Conservation (phyloP, 2,113 vertebrate species). For the Lates calcarifer region DNA sequence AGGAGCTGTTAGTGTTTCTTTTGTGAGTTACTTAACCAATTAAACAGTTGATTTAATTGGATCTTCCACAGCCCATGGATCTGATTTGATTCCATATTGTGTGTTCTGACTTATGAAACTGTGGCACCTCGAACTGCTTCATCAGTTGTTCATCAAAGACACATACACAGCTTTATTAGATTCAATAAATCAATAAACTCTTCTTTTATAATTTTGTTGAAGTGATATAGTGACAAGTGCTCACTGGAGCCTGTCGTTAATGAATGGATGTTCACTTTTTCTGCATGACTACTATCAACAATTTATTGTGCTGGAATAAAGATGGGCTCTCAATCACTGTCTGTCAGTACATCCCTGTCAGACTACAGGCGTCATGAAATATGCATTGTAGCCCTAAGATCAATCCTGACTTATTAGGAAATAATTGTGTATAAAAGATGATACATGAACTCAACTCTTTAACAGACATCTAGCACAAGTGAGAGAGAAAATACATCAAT, state of each 20-base stretch:
- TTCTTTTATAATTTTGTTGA: background rate
- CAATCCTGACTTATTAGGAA: constrained; percentile 53
- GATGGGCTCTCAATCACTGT: constrained; percentile 45
- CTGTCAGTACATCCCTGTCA: constrained; percentile 41
- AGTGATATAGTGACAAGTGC: background rate
- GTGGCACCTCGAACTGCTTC: background rate
- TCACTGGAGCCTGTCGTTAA: constrained; percentile 23
- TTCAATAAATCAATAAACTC: constrained; percentile 12
- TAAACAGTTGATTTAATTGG: constrained; percentile 14
- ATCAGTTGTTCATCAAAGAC: background rate
- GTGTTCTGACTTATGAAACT: constrained; percentile 1
- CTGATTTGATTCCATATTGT: constrained; percentile 2
- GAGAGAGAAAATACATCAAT: constrained; percentile 40
- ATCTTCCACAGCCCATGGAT: constrained; percentile 18
- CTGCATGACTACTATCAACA: constrained; percentile 17
- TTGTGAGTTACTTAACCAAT: constrained; percentile 7
- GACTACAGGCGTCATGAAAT: constrained; percentile 44
- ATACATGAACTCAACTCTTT: constrained; percentile 29
- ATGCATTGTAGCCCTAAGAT: constrained; percentile 35
- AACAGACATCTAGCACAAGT: background rate
- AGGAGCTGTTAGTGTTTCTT: background rate
- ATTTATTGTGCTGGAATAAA: constrained; percentile 41
- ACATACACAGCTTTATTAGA: background rate
- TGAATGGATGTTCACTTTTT: constrained; percentile 29
- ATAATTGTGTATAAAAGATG: constrained; percentile 44